Evolutionary conservation across 92 coral and sea anemone species (phyloP).

Genomic region (Plumapathes pennacea): DNA sequence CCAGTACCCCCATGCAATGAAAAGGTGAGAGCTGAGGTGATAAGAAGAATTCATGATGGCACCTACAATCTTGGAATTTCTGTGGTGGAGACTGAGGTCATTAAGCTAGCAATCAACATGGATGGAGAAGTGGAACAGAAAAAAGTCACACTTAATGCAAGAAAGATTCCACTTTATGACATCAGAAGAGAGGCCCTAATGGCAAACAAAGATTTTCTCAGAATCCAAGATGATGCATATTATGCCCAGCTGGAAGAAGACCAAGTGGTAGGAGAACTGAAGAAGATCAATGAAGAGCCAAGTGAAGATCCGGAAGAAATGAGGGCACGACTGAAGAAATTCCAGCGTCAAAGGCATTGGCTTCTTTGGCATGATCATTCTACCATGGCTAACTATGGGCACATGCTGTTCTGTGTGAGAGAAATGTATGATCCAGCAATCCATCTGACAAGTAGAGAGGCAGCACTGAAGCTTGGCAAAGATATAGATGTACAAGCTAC

Average conservation of each 20-base stretch:
- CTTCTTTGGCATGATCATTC: slow-evolving; percentile 49
- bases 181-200: slow-evolving; percentile 35
- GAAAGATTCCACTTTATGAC: slow-evolving; percentile 45
- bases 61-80: slow-evolving; percentile 22
- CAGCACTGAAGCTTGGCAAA: not conserved
- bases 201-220: slow-evolving; percentile 2
- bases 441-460: slow-evolving; percentile 22
- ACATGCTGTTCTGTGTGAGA: slow-evolving; percentile 13
- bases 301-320: slow-evolving; percentile 18
- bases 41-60: slow-evolving; percentile 14
- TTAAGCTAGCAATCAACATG: slow-evolving; percentile 17
- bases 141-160: slow-evolving; percentile 19
- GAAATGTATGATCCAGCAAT: slow-evolving; percentile 31
- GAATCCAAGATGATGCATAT: slow-evolving; percentile 5
- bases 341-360: slow-evolving; percentile 38
- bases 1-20: slow-evolving; percentile 21
- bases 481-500: slow-evolving; percentile 45
- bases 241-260: slow-evolving; percentile 20
- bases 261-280: slow-evolving; percentile 14
- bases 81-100: slow-evolving; percentile 21
- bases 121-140: slow-evolving; percentile 14
- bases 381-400: slow-evolving; percentile 34
- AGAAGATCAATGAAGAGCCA: slow-evolving; percentile 31
- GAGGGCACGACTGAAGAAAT: slow-evolving; percentile 1
- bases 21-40: slow-evolving; percentile 14